These are phyloP conservation scores for Pipa parva DNA, from an alignment of 2,113 vertebrate genomes.

Conservation along the genomic window DNA sequence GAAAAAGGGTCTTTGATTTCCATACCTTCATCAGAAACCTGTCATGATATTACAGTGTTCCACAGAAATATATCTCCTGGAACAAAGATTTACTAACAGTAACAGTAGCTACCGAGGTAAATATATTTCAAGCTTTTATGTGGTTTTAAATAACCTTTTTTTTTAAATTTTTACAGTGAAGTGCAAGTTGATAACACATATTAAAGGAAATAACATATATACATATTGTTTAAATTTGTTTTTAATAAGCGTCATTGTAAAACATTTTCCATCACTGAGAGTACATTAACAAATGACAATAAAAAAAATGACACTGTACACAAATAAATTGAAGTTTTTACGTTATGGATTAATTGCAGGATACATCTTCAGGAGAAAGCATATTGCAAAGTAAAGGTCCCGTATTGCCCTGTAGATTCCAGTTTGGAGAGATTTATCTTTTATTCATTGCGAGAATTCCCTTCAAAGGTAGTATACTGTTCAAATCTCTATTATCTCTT, in stretches of 20 bases:
- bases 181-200: slow-evolving; percentile 22
- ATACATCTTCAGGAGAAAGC: slow-evolving; percentile 42
- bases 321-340: slow-evolving; percentile 54
- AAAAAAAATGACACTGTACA: slow-evolving; percentile 61
- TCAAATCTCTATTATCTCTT: slow-evolving; percentile 73
- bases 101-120: too few relatives aligned
- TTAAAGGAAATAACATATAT: not conserved
- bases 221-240: not conserved
- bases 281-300: slow-evolving; percentile 40
- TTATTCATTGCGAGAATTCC: slow-evolving; percentile 50
- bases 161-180: not conserved
- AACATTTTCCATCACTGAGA: slow-evolving; percentile 2
- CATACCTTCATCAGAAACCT: too few relatives aligned
- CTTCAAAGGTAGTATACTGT: slow-evolving; percentile 74
- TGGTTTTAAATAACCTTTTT: not conserved
- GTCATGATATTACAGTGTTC: too few relatives aligned
- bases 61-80: too few relatives aligned
- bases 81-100: too few relatives aligned
- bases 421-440: slow-evolving; percentile 57
- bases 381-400: slow-evolving; percentile 51
- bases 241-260: not conserved
- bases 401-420: slow-evolving; percentile 52
- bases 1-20: too few relatives aligned
- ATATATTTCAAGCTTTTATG: slow-evolving; percentile 8
- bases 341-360: not conserved